Percentiles rank a stretch among this genome's conserved stretches.
phyloP scores from a whole-genome alignment of 2,888 invertebrate species.

The Parnassius apollo region DNA sequence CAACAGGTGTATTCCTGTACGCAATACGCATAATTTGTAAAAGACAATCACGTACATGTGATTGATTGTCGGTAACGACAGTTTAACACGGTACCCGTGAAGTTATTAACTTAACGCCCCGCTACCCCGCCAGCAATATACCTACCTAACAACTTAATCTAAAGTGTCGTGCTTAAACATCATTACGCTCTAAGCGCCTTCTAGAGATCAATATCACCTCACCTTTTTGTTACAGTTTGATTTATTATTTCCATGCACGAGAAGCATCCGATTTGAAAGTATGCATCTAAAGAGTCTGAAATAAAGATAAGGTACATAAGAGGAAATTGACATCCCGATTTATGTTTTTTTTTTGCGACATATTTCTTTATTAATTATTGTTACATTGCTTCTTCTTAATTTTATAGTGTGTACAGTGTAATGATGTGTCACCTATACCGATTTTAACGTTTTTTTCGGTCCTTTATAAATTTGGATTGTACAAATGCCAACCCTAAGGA shows the following conservation, averaged over 20 bases:
- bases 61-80: conserved; percentile 23
- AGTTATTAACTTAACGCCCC: conserved; percentile 26
- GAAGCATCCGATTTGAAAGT: background rate
- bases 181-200: conserved; percentile 7
- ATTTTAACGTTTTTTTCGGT: too few species aligned
- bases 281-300: background rate
- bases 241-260: background rate
- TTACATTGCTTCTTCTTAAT: too few species aligned
- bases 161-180: conserved; percentile 11
- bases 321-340: too few species aligned
- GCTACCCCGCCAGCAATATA: background rate
- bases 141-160: conserved; percentile 7
- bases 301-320: too few species aligned
- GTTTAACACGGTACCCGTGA: conserved; percentile 20
- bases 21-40: background rate
- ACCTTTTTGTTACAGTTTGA: background rate
- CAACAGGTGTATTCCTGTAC: background rate
- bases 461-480: too few species aligned
- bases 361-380: too few species aligned
- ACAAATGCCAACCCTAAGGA: too few species aligned
- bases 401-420: too few species aligned
- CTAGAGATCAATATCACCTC: background rate
- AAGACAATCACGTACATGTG: conserved; percentile 13
- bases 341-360: too few species aligned
- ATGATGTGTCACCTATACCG: too few species aligned